Evolutionary conservation across 2,888 invertebrate species (phyloP).

Genomic region (Chirona hameri): DNA sequence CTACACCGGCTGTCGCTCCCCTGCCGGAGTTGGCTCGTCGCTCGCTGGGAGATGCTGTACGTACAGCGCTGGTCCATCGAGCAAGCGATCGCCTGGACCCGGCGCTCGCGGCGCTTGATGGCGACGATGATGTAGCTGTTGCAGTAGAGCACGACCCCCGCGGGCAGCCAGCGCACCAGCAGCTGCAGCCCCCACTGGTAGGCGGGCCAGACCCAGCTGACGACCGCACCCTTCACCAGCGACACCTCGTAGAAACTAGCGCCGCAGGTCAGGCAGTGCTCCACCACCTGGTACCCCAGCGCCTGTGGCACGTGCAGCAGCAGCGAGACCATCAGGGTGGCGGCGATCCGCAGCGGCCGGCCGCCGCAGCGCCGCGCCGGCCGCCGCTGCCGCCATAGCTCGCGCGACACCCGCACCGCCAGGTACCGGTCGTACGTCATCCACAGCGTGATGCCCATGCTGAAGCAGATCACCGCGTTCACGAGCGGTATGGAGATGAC

Average conservation of each 20-base stretch:
- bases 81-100: too few species aligned
- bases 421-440: constrained; percentile 22
- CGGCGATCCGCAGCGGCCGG: not conserved
- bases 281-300: not conserved
- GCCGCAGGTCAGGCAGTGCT: not conserved
- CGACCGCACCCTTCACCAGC: too few species aligned
- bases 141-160: not conserved
- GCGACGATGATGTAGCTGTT: not conserved
- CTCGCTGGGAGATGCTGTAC: too few species aligned
- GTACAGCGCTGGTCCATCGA: too few species aligned
- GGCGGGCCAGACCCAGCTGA: not conserved
- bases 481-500: not conserved
- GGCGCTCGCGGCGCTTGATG: constrained; percentile 2
- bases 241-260: not conserved
- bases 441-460: constrained; percentile 1
- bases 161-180: not conserved
- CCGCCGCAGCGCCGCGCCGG: not conserved
- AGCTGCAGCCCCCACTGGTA: constrained; percentile 23
- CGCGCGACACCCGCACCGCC: not conserved
- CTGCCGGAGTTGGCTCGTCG: too few species aligned
- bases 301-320: not conserved
- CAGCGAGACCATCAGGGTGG: not conserved
- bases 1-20: too few species aligned
- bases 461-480: not conserved
- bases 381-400: not conserved